Evolutionary conservation across 2,113 vertebrate species (phyloP), one percentile per base, ranked within the genome.

Genomic region (Channa maculata): DNA sequence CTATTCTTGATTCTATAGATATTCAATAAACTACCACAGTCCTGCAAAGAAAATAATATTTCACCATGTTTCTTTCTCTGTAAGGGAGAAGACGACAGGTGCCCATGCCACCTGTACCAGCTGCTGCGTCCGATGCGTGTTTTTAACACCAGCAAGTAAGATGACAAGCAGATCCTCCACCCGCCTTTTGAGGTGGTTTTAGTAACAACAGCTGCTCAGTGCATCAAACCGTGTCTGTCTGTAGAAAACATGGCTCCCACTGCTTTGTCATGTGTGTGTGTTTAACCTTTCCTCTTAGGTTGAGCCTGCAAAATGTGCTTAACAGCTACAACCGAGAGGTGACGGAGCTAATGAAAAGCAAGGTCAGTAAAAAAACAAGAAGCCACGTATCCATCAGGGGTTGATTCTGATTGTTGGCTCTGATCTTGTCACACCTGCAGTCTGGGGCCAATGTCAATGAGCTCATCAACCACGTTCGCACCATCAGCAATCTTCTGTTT

Each of bases 401-500:
- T 55, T 2, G 2, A 12, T 24, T 36, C 0, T 67, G 8, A 12
- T 44, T 12, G 12, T 10, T 37, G 8, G 33, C 2, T 66, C 4
- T 74, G 6, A 7, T 80, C n/a, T 59, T 53, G 0, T 71, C 5
- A 2, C n/a, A 34, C 76, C 12, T 83, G 5, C 24, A 94, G 93
- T 80, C 63, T 14, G 75, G 66, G 13, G 52, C 34, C 39, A 88
- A 85, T 12, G 7, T 80, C 0, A 60, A 13, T 0, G 55, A 59
- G 58, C 57, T 94, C 0, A 72, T 82, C 65, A 58, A 15, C n/a
- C 78, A 45, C 8, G 90, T 89, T 43, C 87, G 76, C 39, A 74
- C 64, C 60, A 79, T 94, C 79, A 88, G 81, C 68, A 88, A 64
- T 14, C 92, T 93, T 11, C 84, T 94, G 82, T 89, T 77, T 65